A percentile compares a stretch with the other conserved stretches of the same genome.
phyloP scores from a whole-genome alignment of 2,888 invertebrate species.

The Lacanobia oleracea region DNA sequence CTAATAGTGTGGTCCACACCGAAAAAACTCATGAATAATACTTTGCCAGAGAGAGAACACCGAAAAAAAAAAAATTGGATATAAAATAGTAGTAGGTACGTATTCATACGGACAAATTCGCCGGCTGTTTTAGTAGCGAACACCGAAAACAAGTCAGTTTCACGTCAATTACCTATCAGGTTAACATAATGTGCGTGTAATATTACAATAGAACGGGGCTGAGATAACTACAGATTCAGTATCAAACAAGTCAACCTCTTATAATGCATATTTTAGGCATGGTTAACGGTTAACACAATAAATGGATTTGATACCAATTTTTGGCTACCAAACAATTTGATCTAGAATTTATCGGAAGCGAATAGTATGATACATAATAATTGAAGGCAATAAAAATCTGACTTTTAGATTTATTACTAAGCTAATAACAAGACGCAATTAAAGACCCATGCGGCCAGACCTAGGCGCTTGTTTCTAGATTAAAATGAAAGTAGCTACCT shows the following conservation, averaged over 20 bases:
- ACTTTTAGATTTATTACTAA: background rate
- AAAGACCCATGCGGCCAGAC: background rate
- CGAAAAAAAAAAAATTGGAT: too few species aligned
- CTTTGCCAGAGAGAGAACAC: too few species aligned
- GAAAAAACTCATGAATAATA: too few species aligned
- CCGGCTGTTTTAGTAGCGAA: background rate
- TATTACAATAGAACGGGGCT: background rate
- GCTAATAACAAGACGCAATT: background rate
- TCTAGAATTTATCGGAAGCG: too few species aligned
- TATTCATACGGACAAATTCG: background rate
- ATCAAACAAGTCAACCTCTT: background rate
- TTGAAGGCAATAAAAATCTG: background rate
- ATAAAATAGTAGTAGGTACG: too few species aligned
- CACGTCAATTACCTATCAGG: constrained; percentile 15
- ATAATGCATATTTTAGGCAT: background rate
- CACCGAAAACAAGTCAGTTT: background rate
- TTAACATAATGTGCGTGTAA: constrained; percentile 12
- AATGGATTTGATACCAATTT: too few species aligned
- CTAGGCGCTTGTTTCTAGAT: too few species aligned
- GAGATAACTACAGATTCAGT: background rate
- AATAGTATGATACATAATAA: background rate
- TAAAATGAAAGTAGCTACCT: background rate
- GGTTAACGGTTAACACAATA: too few species aligned
- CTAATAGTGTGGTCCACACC: too few species aligned
- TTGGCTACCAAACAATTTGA: too few species aligned